Base-by-base conservation (phyloP, 2,888 invertebrate genomes). In the Teinopalpus imperialis region DNA sequence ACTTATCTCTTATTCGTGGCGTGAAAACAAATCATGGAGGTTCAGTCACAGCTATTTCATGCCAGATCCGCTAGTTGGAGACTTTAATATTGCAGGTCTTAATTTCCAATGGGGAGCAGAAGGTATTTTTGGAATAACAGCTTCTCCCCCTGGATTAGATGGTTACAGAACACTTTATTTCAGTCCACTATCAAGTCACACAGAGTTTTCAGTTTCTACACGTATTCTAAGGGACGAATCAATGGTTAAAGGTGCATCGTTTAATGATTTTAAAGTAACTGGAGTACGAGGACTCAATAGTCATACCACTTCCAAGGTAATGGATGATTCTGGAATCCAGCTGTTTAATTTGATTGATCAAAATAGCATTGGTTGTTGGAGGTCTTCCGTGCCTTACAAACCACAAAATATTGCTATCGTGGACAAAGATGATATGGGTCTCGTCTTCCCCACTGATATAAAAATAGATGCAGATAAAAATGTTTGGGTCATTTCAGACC, bases 21-120 rank as follows among this genome's bases (percentile, higher is more conserved):
- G 91, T 63, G 87, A 91, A 53, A 93, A 96, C 66, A 92, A 88
- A 54, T 95, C 95, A 0, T 96, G 95, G 95, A 90, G 95, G 53
- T 92, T 95, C 64, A 89, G 87, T 6, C 95, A 96, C 66, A 92
- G 94, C 54, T 96, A 90, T 72, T 95, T 96, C 81, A 91, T 93
- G 85, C 95, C 95, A 0, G 95, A 96, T 71, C 96, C 96, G 0
- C 77, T 95, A 2, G 89, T 91, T 8, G 94, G 95, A 3, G 94
- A 95, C 63, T 95, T 92, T 72, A 94, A 93, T 64, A 92, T 95
- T 49, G 94, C 92, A 2, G 95, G 95, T 0, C 77, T 95, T 6
- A 95, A 95, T 71, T 95, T 95, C 90, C 95, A 95, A 72, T 96
- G 96, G 96, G 92, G 92, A 13, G 92, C 92, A 54, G 96, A 95